Evolutionary conservation across 2,113 vertebrate genomes (phyloP), one percentile per base, ranked within the genome.

Genomic region (Leptocoma aspasia): DNA sequence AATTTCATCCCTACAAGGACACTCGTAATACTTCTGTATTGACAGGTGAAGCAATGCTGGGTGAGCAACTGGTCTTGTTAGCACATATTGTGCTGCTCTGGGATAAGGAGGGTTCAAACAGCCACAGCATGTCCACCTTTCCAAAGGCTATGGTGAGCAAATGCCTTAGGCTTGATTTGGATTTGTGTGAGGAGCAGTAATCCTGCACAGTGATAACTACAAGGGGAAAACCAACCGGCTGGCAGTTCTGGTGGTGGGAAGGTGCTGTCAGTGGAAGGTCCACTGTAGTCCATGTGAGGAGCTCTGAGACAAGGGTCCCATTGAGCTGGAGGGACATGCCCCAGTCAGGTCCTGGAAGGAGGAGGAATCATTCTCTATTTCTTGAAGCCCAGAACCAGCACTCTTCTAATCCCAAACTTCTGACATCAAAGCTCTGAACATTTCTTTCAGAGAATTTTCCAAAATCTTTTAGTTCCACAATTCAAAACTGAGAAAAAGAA

Each of bases 281-380:
- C 23, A 13, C 47, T 11, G 15, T 4, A 39, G 33, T 18, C 18
- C 19, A 8, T 4, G n/a, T 1, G 6, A 66, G 20, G 35, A 75
- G 7, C 8, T 93, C 59, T 57, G 37, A 70, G 31, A 90, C 0
- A 0, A 70, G 13, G 13, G 5, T 19, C 20, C 15, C 33, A 13
- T 4, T 3, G 2, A 26, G 2, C 15, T 33, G 0, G 0, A 6
- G 3, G 10, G 4, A 10, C 2, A 5, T 11, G n/a, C 2, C 23
- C 17, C 4, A 3, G 8, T 47, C 4, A 3, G 59, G 6, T 20
- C 18, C 27, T 49, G 44, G 28, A 15, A 81, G 21, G 7, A 52
- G 27, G 7, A 66, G 5, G 27, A 71, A 64, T 23, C 2, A 6
- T 7, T 35, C 10, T 63, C 6, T 56, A 1, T 13, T 14, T 63